Evolutionary conservation across 2,797 vertebrate genomes (phyloP).

Genomic region (Distichodus sexfasciatus): DNA sequence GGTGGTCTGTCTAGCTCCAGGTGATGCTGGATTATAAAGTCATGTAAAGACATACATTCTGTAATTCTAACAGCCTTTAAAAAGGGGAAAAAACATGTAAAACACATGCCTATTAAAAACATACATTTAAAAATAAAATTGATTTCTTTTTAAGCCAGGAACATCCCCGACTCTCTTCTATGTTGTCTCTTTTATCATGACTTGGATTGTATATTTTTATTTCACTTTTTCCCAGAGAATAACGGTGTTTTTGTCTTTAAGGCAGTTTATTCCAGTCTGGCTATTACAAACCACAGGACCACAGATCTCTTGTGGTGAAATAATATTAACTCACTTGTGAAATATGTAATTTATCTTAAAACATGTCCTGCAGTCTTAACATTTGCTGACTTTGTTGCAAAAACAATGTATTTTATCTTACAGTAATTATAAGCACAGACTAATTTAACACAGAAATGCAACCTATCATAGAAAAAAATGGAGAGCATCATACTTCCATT

Average conservation of each 20-base stretch:
- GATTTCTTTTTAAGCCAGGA: no score
- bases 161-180: not conserved
- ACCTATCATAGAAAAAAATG: no score
- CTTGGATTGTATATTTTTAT: constrained; percentile 35
- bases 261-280: constrained; percentile 36
- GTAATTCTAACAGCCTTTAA: no score
- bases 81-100: no score
- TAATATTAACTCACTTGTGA: constrained; percentile 61
- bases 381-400: constrained; percentile 50
- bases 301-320: constrained; percentile 28
- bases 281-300: constrained; percentile 46
- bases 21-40: no score
- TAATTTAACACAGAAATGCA: no score
- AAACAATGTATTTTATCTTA: constrained; percentile 57
- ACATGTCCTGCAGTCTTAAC: constrained; percentile 12
- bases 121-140: no score
- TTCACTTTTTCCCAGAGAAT: constrained; percentile 55
- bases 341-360: constrained; percentile 59
- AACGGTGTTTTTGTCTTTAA: constrained; percentile 54
- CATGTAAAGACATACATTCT: no score
- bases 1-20: no score
- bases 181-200: constrained; percentile 2
- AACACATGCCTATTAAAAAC: no score
- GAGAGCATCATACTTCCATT: no score
- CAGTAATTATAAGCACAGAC: constrained; percentile 8